Conservation (phyloP, 2,888 invertebrate species). For the Teleogryllus oceanicus region DNA sequence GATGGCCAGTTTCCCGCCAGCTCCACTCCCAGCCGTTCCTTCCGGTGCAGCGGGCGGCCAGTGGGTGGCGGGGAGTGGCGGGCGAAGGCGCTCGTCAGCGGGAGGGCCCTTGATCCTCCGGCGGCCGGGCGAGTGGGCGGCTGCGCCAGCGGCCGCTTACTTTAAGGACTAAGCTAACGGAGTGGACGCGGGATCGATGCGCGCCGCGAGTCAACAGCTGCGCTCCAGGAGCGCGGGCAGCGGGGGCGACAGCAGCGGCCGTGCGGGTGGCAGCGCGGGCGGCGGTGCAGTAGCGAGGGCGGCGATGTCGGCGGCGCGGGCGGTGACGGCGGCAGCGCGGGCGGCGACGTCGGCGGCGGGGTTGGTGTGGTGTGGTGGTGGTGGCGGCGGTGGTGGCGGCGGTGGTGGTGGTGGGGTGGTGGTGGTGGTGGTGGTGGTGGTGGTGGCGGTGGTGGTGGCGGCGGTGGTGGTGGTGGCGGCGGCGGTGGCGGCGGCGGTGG, state of each 20-base stretch:
- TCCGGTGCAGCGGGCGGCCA: no score
- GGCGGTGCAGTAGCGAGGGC: not conserved
- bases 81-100: not conserved
- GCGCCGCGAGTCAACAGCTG: conserved; percentile 1
- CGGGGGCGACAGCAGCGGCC: not conserved
- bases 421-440: not conserved
- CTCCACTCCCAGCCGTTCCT: no score
- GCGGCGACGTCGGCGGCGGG: no score
- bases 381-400: not conserved
- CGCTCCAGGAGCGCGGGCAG: not conserved
- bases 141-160: not conserved
- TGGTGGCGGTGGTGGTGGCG: not conserved
- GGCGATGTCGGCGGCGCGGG: not conserved
- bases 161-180: conserved; percentile 18
- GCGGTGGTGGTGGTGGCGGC: no score
- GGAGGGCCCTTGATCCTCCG: conserved; percentile 1
- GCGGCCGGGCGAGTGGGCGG: not conserved
- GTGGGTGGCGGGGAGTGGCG: not conserved
- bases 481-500: no score
- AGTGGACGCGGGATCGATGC: conserved; percentile 6
- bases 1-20: no score
- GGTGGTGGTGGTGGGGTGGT: not conserved
- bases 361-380: accelerated
- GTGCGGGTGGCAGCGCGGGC: not conserved
- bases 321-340: not conserved